A percentile compares a stretch with the other conserved stretches of the same genome.
phyloP scores from a whole-genome alignment of 2,113 vertebrate species.

The Leucosticte australis region DNA sequence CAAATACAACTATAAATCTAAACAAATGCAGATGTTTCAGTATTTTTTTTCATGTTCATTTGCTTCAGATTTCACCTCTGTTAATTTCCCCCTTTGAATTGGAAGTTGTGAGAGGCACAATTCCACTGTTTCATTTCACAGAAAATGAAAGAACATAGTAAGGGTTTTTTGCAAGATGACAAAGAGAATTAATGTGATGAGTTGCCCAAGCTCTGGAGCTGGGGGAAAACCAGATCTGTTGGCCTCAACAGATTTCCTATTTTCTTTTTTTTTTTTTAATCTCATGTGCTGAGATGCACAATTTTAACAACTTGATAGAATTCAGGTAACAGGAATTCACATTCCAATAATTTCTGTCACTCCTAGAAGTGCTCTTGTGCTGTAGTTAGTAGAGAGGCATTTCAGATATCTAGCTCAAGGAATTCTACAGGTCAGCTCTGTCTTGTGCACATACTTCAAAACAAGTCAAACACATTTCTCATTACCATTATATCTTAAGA shows the following conservation, averaged over 20 bases:
- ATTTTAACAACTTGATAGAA: conserved; percentile 36
- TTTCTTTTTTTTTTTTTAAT: background rate
- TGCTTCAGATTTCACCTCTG: background rate
- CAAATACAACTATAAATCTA: background rate
- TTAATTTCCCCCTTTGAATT: background rate
- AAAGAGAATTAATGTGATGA: background rate
- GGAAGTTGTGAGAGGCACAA: background rate
- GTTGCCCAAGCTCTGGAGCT: background rate
- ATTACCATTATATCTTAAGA: background rate
- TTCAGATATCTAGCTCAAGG: background rate
- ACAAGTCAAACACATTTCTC: conserved; percentile 1
- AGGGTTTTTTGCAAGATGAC: background rate
- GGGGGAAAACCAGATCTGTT: background rate
- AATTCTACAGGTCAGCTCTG: background rate
- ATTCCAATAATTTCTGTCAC: conserved; percentile 63
- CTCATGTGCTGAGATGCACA: conserved; percentile 26
- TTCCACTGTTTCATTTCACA: background rate
- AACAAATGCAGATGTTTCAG: background rate
- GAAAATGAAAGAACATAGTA: background rate
- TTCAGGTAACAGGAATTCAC: conserved; percentile 69
- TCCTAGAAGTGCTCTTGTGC: conserved; percentile 47
- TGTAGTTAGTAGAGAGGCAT: background rate
- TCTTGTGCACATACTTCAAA: background rate
- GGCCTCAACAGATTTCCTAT: background rate
- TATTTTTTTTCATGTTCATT: background rate